Percentiles rank a stretch among this genome's conserved stretches.
phyloP scores from a whole-genome alignment of 2,113 vertebrate genomes.

The Sturnira hondurensis region DNA sequence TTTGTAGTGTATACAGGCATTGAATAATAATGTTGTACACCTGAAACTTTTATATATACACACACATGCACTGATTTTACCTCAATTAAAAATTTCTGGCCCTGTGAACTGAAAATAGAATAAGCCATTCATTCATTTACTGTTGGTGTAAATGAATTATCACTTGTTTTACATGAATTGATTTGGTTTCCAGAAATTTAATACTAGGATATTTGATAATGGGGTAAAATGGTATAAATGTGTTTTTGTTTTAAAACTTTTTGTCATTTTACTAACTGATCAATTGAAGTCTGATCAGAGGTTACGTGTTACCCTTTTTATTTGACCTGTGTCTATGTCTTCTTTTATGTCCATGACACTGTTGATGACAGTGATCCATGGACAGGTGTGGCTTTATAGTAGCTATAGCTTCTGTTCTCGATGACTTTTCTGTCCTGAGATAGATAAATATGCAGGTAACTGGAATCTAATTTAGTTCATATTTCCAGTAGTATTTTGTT shows the following conservation, averaged over 20 bases:
- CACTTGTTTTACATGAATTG: neutral
- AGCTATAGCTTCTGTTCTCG: neutral
- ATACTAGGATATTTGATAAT: neutral
- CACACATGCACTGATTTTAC: neutral
- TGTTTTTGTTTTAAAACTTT: conserved; percentile 8
- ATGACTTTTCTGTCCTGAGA: neutral
- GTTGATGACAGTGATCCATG: neutral
- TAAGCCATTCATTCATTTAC: neutral
- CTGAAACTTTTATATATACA: neutral
- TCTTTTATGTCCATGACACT: neutral
- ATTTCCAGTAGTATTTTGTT: neutral
- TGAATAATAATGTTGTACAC: neutral
- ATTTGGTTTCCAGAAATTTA: neutral
- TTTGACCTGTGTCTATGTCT: neutral
- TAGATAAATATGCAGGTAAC: neutral
- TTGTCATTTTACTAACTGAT: neutral
- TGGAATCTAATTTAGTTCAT: neutral
- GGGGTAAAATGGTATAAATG: neutral
- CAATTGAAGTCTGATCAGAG: neutral
- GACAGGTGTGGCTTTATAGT: conserved; percentile 29
- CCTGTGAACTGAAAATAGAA: neutral
- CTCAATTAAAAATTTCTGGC: neutral
- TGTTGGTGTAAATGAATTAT: conserved; percentile 25
- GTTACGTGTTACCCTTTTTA: neutral
- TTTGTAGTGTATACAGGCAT: neutral